These are phyloP conservation scores for Platalea minor DNA, from an alignment of 2,797 vertebrate genomes.

Conservation along the genomic window DNA sequence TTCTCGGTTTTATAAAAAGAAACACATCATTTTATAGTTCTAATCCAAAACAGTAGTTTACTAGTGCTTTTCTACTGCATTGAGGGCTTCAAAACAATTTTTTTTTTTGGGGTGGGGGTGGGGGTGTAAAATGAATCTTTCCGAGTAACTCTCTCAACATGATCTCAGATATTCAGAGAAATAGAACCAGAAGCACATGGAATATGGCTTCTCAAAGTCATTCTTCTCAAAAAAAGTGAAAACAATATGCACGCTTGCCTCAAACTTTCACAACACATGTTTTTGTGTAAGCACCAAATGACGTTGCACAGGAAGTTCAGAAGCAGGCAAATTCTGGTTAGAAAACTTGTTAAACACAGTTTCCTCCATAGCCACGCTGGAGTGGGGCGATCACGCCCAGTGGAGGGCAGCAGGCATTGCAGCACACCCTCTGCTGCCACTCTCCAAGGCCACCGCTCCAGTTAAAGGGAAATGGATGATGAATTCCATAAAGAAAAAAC, in stretches of 20 bases:
- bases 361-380: background rate
- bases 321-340: background rate
- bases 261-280: background rate
- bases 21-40: background rate
- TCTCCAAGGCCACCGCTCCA: background rate
- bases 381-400: accelerated
- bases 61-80: background rate
- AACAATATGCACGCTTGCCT: background rate
- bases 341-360: background rate
- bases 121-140: background rate
- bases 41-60: background rate
- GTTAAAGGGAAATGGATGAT: background rate
- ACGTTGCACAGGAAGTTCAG: background rate
- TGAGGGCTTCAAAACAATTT: background rate
- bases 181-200: background rate
- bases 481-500: background rate
- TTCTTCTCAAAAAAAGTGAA: background rate
- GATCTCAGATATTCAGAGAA: background rate
- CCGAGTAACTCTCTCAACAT: background rate
- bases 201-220: background rate
- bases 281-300: background rate
- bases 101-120: too few species aligned
- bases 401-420: background rate
- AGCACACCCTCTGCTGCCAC: background rate
- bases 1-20: background rate